These are phyloP conservation scores for Belonocnema kinseyi DNA, from an alignment of 1,140 invertebrate species.

Conservation along the genomic window DNA sequence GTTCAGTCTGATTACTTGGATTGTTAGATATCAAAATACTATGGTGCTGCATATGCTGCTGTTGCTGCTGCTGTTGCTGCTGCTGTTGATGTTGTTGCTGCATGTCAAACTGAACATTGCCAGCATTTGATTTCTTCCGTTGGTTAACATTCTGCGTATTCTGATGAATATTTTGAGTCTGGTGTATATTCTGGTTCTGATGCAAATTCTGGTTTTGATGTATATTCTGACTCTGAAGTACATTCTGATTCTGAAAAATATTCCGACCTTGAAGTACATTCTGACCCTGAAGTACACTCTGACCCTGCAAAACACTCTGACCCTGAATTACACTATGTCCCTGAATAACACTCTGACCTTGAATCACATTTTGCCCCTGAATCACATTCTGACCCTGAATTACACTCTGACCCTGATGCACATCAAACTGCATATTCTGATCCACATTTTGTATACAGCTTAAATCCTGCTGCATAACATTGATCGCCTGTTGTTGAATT, in stretches of 20 bases:
- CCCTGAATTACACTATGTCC: not conserved
- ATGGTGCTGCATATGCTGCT: conserved; percentile 61
- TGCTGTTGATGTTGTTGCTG: conserved; percentile 53
- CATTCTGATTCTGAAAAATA: conserved; percentile 51
- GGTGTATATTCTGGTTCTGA: conserved; percentile 21
- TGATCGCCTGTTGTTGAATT: conserved; percentile 66
- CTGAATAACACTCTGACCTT: not conserved
- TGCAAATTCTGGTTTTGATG: conserved; percentile 8
- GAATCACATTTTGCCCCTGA: not conserved
- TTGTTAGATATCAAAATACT: conserved; percentile 67
- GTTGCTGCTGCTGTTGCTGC: conserved; percentile 49
- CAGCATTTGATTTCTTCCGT: conserved; percentile 1
- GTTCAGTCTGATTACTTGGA: conserved; percentile 48
- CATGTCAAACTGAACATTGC: conserved; percentile 6
- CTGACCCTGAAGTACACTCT: not conserved
- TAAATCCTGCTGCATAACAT: conserved; percentile 64
- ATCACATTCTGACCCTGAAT: not conserved
- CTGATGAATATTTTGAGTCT: conserved; percentile 55
- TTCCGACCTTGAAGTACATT: conserved; percentile 13
- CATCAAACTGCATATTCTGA: conserved; percentile 56
- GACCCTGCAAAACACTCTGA: not conserved
- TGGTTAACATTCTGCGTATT: conserved; percentile 13
- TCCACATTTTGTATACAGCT: conserved; percentile 49
- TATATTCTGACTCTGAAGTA: conserved; percentile 55
- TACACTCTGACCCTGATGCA: conserved; percentile 10